Percentiles rank a stretch among this genome's conserved stretches.
These are phyloP conservation scores for Neopipo cinnamomea DNA, from an alignment of 2,113 vertebrate genomes.

Conservation along the genomic window DNA sequence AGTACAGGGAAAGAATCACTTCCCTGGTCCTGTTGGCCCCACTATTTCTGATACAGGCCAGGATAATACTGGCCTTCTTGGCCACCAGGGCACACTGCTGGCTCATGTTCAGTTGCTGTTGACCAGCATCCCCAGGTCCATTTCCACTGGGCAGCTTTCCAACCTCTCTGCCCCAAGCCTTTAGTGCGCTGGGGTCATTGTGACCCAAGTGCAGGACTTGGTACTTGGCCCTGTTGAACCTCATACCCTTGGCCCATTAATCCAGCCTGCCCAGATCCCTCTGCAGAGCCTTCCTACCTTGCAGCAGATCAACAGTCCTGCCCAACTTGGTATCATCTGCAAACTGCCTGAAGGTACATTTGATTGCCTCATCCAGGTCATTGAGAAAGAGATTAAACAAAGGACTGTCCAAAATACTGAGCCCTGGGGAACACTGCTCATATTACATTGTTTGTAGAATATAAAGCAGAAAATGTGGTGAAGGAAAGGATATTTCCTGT, in stretches of 20 bases:
- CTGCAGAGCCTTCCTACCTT: background rate
- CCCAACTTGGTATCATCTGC: background rate
- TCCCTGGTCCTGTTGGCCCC: background rate
- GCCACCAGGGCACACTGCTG: fast-evolving
- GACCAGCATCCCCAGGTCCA: too few species aligned
- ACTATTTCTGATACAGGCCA: background rate
- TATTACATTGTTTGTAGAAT: background rate
- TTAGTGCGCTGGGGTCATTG: background rate
- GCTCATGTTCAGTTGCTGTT: background rate
- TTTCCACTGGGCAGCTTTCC: background rate
- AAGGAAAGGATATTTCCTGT: background rate
- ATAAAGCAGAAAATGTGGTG: background rate
- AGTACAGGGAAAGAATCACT: background rate
- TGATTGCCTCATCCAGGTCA: background rate
- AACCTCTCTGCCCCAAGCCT: background rate
- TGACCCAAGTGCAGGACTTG: background rate
- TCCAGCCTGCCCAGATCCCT: background rate
- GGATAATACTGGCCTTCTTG: background rate
- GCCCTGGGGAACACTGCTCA: background rate
- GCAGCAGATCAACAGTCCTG: background rate
- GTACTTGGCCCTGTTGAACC: background rate
- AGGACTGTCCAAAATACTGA: background rate
- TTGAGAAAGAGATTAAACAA: background rate
- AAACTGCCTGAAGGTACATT: background rate
- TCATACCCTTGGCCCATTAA: background rate